Evolutionary conservation across 2,113 vertebrate genomes (phyloP).

Genomic region (Hiodon alosoides): DNA sequence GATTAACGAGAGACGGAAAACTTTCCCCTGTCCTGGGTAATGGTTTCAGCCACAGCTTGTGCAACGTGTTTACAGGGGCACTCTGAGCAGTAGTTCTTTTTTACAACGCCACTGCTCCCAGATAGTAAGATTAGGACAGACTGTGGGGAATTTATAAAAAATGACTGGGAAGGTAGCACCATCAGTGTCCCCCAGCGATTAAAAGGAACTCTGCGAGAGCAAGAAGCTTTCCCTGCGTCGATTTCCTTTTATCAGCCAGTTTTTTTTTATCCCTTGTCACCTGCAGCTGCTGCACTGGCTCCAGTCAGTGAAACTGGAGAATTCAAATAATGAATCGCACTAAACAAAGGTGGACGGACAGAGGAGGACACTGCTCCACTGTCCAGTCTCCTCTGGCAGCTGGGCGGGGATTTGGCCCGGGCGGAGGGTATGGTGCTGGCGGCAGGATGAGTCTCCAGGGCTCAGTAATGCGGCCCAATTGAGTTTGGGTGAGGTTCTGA

Average conservation of each 20-base stretch:
- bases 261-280: constrained; percentile 32
- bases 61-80: neutral
- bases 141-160: constrained; percentile 27
- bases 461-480: constrained; percentile 14
- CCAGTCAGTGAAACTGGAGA: constrained; percentile 24
- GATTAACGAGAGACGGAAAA: no score
- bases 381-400: constrained; percentile 34
- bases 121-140: constrained; percentile 24
- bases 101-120: constrained; percentile 15
- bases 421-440: constrained; percentile 11
- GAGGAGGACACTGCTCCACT: constrained; percentile 32
- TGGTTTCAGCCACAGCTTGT: neutral
- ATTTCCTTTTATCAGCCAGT: neutral
- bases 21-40: neutral
- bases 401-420: constrained; percentile 22
- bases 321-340: constrained; percentile 21
- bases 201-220: constrained; percentile 32
- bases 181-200: constrained; percentile 40
- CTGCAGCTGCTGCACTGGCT: neutral
- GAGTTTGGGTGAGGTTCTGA: no score
- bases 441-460: constrained; percentile 3
- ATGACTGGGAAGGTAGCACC: constrained; percentile 40
- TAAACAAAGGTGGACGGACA: constrained; percentile 22
- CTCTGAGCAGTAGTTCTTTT: neutral
- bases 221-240: neutral